Conservation (phyloP, 2,113 vertebrate genomes). For the Verasper variegatus region DNA sequence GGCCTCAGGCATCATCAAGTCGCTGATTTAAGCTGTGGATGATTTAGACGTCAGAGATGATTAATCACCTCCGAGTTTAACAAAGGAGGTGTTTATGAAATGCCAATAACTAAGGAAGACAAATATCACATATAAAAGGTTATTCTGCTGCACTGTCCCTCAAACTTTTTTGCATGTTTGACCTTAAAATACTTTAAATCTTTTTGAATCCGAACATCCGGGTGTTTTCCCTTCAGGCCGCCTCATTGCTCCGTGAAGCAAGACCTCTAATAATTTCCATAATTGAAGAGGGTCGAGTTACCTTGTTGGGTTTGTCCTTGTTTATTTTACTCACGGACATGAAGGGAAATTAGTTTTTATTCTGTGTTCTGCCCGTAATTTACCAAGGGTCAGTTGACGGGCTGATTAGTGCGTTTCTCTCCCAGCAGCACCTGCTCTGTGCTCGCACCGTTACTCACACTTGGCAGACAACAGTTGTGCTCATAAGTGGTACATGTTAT, state of each 20-base stretch:
- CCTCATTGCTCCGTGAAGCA: conserved; percentile 17
- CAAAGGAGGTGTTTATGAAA: conserved; percentile 19
- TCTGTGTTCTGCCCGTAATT: conserved; percentile 15
- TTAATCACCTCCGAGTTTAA: conserved; percentile 33
- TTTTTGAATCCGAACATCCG: not conserved
- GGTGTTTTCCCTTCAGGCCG: conserved; percentile 8
- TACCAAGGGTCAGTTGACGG: not conserved
- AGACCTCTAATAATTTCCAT: conserved; percentile 28
- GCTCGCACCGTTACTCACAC: not conserved
- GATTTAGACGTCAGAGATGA: conserved; percentile 22
- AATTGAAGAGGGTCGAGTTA: conserved; percentile 22
- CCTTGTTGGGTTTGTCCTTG: not conserved
- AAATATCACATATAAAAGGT: conserved; percentile 1
- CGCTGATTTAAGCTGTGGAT: conserved; percentile 10
- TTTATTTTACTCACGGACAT: conserved; percentile 16
- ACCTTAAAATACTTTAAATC: not conserved
- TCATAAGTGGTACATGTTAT: conserved; percentile 2
- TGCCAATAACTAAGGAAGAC: conserved; percentile 27
- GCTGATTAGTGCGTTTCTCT: not conserved
- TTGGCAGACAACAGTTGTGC: not conserved
- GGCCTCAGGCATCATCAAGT: conserved; percentile 36
- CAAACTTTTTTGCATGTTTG: not conserved
- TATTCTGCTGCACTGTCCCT: not conserved
- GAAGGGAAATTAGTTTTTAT: conserved; percentile 4
- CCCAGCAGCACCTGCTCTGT: not conserved